Conservation (phyloP, 2,888 invertebrate species). For the Glyphotaelius pellucidus region DNA sequence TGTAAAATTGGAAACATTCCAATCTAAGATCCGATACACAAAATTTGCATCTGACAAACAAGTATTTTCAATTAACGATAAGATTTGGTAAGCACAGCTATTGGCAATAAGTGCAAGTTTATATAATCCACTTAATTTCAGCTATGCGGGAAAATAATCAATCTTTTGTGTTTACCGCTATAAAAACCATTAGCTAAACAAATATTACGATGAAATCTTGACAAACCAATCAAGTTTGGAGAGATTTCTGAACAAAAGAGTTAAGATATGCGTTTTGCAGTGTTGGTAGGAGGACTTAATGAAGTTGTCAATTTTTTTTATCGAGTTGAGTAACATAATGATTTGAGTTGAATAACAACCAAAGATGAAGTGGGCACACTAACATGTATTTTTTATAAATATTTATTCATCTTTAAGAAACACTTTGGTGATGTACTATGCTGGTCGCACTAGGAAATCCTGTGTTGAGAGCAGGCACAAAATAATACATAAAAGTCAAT, state of each 20-base stretch:
- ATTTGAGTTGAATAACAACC: too few relatives aligned
- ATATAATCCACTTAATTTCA: neutral
- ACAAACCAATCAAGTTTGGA: neutral
- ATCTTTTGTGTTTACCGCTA: neutral
- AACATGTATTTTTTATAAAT: too few relatives aligned
- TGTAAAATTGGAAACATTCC: too few relatives aligned
- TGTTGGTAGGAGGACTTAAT: neutral
- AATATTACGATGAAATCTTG: neutral
- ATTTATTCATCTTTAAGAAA: too few relatives aligned
- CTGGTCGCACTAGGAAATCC: too few relatives aligned
- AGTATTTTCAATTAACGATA: neutral
- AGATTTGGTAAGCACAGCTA: neutral
- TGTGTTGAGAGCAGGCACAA: too few relatives aligned
- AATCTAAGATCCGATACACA: too few relatives aligned
- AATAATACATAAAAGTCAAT: too few relatives aligned
- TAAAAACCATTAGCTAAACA: neutral
- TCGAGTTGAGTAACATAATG: neutral
- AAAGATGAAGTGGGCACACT: too few relatives aligned
- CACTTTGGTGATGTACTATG: too few relatives aligned
- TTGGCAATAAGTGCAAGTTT: neutral
- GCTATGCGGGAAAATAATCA: neutral
- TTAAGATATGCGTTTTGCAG: neutral
- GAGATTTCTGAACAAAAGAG: neutral
- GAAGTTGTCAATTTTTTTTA: neutral
- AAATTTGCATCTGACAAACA: neutral